phyloP scores from a whole-genome alignment of 2,888 invertebrate genomes.

The Ashinkailepas kermadecensis region DNA sequence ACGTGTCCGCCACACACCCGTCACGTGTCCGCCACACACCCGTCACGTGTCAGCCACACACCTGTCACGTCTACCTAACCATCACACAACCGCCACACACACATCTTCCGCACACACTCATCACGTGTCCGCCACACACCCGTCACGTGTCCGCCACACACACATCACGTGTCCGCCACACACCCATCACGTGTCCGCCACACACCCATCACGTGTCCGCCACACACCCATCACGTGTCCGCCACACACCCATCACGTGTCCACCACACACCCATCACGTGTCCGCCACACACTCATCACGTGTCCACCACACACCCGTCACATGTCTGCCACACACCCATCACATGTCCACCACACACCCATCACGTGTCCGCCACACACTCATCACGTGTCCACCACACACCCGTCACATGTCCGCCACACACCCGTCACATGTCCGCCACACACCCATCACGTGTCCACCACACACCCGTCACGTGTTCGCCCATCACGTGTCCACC shows the following conservation, averaged over 20 bases:
- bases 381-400: too few species aligned
- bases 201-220: neutral
- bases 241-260: neutral
- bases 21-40: too few species aligned
- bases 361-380: too few species aligned
- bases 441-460: neutral
- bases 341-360: too few species aligned
- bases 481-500: neutral
- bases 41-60: too few species aligned
- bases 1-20: neutral
- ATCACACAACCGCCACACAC: neutral
- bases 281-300: neutral
- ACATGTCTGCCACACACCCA: too few species aligned
- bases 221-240: neutral
- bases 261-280: neutral
- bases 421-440: conserved; percentile 64
- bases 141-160: neutral
- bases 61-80: too few species aligned
- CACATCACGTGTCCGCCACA: neutral
- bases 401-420: too few species aligned
- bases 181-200: neutral
- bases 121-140: neutral
- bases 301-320: too few species aligned
- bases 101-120: conserved; percentile 48
- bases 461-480: neutral